A percentile compares a stretch with the other conserved stretches of the same genome.
Evolutionary conservation across 1,140 invertebrate species (phyloP).

Genomic region (Temnothorax longispinosus): DNA sequence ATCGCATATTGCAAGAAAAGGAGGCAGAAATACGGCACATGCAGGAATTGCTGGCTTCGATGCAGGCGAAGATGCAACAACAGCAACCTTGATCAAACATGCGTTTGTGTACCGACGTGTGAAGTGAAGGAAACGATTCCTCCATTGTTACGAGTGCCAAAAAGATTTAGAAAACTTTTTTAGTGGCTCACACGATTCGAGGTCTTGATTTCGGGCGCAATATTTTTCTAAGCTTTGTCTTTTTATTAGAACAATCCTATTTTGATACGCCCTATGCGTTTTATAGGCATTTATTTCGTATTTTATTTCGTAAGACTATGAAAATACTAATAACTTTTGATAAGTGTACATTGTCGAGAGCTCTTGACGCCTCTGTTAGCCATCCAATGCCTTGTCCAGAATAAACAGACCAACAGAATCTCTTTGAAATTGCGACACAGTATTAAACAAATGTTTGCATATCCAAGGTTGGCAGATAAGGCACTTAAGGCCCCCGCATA

Average conservation of each 20-base stretch:
- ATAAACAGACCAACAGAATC: slow-evolving; percentile 18
- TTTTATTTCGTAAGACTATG: slow-evolving; percentile 17
- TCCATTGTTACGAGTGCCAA: slow-evolving; percentile 81
- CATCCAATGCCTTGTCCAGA: not conserved
- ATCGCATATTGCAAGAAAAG: slow-evolving; percentile 94
- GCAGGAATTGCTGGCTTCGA: slow-evolving; percentile 97
- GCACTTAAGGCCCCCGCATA: not conserved
- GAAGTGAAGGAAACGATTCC: slow-evolving; percentile 57
- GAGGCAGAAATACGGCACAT: slow-evolving; percentile 95
- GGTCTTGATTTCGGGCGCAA: slow-evolving; percentile 18
- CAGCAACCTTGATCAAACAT: slow-evolving; percentile 87
- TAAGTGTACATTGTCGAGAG: not conserved
- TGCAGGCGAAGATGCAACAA: slow-evolving; percentile 96
- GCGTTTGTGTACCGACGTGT: slow-evolving; percentile 39
- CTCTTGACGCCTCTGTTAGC: not conserved
- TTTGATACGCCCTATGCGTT: slow-evolving; percentile 22
- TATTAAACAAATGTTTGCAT: slow-evolving; percentile 37
- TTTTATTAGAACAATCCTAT: slow-evolving; percentile 21
- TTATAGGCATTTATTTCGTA: slow-evolving; percentile 15
- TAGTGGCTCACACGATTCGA: slow-evolving; percentile 29
- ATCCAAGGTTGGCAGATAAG: slow-evolving; percentile 18
- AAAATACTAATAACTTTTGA: slow-evolving; percentile 12
- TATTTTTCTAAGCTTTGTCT: slow-evolving; percentile 53
- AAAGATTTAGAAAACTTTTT: slow-evolving; percentile 63
- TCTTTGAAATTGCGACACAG: slow-evolving; percentile 5